Evolutionary conservation across 2,797 vertebrate species (phyloP).

Genomic region (Gymnothorax reevesii): DNA sequence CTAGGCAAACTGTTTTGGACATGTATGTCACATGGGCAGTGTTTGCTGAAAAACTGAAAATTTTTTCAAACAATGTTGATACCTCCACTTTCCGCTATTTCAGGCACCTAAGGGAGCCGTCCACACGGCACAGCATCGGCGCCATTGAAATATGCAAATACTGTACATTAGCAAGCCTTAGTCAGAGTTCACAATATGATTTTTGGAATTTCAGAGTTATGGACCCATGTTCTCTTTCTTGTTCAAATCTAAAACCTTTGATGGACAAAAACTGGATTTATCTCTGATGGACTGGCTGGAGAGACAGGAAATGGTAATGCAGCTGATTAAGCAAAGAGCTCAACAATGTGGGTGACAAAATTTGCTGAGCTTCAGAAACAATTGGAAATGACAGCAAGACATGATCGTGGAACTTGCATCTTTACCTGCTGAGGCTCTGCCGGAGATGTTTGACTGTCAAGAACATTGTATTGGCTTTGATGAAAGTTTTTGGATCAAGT

Average conservation of each 20-base stretch:
- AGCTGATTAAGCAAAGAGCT: slow-evolving; percentile 39
- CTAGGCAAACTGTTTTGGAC: slow-evolving; percentile 32
- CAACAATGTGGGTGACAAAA: slow-evolving; percentile 32
- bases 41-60: slow-evolving; percentile 27
- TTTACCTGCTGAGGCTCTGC: slow-evolving; percentile 18
- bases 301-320: slow-evolving; percentile 31
- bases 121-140: slow-evolving; percentile 21
- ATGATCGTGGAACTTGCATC: slow-evolving; percentile 14
- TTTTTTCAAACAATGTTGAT: slow-evolving; percentile 19
- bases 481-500: slow-evolving; percentile 23
- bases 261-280: slow-evolving; percentile 19
- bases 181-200: slow-evolving; percentile 16
- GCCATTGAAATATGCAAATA: slow-evolving; percentile 23
- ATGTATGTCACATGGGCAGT: slow-evolving; percentile 26
- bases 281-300: slow-evolving; percentile 23
- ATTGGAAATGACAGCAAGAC: slow-evolving; percentile 24
- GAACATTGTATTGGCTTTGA: slow-evolving; percentile 21
- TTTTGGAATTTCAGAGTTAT: slow-evolving; percentile 26
- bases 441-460: slow-evolving; percentile 27
- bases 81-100: slow-evolving; percentile 35
- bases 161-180: slow-evolving; percentile 8
- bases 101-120: slow-evolving; percentile 25
- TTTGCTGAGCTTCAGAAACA: slow-evolving; percentile 29
- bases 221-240: slow-evolving; percentile 19
- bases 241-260: background rate